Evolutionary conservation across 64 coral and sea anemone species (phyloP).

Genomic region (Montipora sp.): DNA sequence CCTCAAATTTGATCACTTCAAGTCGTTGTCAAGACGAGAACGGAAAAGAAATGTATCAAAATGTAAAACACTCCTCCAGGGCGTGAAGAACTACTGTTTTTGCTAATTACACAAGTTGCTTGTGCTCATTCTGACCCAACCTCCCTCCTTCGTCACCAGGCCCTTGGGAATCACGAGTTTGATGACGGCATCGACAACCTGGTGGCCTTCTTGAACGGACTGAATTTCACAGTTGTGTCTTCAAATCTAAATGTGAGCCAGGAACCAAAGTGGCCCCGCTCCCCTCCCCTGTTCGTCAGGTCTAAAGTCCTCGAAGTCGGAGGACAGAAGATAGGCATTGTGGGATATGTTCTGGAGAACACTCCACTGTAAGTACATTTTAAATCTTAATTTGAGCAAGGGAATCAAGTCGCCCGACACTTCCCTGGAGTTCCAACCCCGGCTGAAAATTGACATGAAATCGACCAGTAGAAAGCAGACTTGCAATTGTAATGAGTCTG

Average conservation of each 20-base stretch:
- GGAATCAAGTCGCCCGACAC: too few species aligned
- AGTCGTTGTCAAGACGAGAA: too few species aligned
- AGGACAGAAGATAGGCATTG: slow-evolving; percentile 83
- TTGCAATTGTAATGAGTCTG: too few species aligned
- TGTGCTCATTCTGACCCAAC: background rate
- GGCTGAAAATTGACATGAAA: too few species aligned
- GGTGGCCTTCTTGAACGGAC: slow-evolving; percentile 56
- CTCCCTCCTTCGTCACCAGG: slow-evolving; percentile 34
- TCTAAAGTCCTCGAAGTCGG: slow-evolving; percentile 67
- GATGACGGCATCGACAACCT: slow-evolving; percentile 83
- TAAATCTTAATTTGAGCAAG: background rate
- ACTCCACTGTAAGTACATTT: slow-evolving; percentile 48
- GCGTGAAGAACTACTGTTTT: too few species aligned
- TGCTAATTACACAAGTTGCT: background rate
- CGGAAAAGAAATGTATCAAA: too few species aligned
- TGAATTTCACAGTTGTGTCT: slow-evolving; percentile 83
- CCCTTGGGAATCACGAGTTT: slow-evolving; percentile 98
- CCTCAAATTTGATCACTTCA: too few species aligned
- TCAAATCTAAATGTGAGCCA: slow-evolving; percentile 78
- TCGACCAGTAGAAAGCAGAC: too few species aligned
- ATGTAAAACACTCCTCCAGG: too few species aligned
- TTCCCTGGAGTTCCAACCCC: too few species aligned
- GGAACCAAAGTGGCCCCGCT: slow-evolving; percentile 71
- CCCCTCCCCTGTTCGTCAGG: slow-evolving; percentile 58
- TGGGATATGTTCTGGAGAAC: slow-evolving; percentile 73